These are phyloP conservation scores for Crypturellus tataupa DNA, from an alignment of 2,797 vertebrate genomes.

Conservation along the genomic window DNA sequence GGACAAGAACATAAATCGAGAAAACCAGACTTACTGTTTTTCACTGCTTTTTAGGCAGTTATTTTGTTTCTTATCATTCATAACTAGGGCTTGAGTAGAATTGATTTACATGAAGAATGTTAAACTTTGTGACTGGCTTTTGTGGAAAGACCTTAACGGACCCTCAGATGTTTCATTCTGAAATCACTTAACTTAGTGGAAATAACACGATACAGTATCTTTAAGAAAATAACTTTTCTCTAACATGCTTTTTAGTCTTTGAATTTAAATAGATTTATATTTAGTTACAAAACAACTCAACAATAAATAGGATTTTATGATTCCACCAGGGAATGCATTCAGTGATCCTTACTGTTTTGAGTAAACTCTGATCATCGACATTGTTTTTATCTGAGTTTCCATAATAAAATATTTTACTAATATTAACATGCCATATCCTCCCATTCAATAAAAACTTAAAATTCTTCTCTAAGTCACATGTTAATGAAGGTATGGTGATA, in stretches of 20 bases:
- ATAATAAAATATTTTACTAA: slow-evolving; percentile 16
- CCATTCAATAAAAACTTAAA: not conserved
- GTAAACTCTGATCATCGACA: not conserved
- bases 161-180: not conserved
- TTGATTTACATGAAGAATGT: not conserved
- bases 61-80: not conserved
- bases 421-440: not conserved
- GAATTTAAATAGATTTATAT: not conserved
- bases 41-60: not conserved
- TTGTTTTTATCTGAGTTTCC: not conserved
- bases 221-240: not conserved
- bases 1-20: not conserved
- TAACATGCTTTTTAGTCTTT: not conserved
- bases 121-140: not conserved
- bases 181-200: not conserved
- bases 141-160: not conserved
- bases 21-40: not conserved
- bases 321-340: not conserved
- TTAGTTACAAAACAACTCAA: not conserved
- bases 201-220: not conserved
- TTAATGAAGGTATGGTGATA: not conserved
- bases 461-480: not conserved
- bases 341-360: not conserved
- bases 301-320: not conserved
- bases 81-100: not conserved